Evolutionary conservation across 2,113 vertebrate species (phyloP).

Genomic region (Lepisosteus oculatus): DNA sequence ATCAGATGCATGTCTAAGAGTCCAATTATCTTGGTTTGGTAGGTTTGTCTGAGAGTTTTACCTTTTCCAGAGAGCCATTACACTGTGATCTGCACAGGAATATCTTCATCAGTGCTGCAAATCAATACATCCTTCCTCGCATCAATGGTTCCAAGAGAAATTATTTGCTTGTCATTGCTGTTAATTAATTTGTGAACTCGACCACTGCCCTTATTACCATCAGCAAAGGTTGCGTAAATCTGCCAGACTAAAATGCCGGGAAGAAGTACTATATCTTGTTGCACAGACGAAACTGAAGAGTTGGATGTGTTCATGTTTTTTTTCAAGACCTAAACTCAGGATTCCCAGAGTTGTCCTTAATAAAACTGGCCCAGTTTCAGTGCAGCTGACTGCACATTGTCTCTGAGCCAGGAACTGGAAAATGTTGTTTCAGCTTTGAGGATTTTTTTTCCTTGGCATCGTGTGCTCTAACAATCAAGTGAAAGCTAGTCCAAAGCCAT

Average conservation of each 20-base stretch:
- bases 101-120: too few relatives aligned
- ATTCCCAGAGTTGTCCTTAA: conserved; percentile 5
- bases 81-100: too few relatives aligned
- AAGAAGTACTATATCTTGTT: background rate
- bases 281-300: background rate
- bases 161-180: conserved; percentile 1
- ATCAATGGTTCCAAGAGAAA: background rate
- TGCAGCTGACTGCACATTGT: conserved; percentile 26
- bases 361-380: conserved; percentile 30
- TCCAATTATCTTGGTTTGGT: too few relatives aligned
- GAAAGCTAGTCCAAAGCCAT: conserved; percentile 39
- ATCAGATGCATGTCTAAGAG: too few relatives aligned
- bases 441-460: conserved; percentile 28
- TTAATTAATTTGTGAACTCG: background rate
- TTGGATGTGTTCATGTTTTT: background rate
- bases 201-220: background rate
- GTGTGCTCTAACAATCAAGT: conserved; percentile 30
- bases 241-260: background rate
- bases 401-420: conserved; percentile 18
- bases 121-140: too few relatives aligned
- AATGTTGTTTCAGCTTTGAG: conserved; percentile 27
- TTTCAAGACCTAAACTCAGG: conserved; percentile 5
- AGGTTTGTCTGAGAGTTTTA: too few relatives aligned
- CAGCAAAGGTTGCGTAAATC: background rate
- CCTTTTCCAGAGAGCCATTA: too few relatives aligned